Conservation (phyloP, 2,797 vertebrate genomes). For the Ptychobarbus kaznakovi region DNA sequence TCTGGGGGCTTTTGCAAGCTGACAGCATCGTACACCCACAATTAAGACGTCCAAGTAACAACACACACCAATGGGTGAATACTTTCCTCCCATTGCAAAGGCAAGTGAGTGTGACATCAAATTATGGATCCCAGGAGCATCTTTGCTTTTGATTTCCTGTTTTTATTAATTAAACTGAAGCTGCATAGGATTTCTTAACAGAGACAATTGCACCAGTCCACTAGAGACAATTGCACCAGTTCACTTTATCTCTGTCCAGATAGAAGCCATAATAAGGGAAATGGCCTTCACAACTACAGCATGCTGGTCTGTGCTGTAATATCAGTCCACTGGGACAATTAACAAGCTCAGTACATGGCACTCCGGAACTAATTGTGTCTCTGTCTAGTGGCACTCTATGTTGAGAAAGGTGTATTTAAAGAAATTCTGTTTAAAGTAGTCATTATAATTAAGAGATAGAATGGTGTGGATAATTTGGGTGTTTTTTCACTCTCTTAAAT, state of each 20-base stretch:
- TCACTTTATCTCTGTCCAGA: constrained; percentile 31
- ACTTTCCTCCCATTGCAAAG: background rate
- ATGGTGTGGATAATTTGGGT: background rate
- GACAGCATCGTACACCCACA: constrained; percentile 65
- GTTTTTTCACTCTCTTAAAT: background rate
- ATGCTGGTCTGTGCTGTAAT: constrained; percentile 19
- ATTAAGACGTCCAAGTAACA: constrained; percentile 65
- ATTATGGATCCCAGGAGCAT: constrained; percentile 9
- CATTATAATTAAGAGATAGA: background rate
- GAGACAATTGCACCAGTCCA: background rate
- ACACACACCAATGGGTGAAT: background rate
- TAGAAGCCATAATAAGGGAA: constrained; percentile 13
- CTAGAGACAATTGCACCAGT: background rate
- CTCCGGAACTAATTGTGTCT: background rate
- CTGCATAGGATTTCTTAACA: background rate
- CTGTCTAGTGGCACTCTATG: background rate
- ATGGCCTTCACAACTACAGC: background rate
- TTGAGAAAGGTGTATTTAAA: background rate
- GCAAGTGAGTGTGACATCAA: background rate
- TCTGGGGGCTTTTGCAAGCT: constrained; percentile 69
- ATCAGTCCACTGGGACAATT: constrained; percentile 21
- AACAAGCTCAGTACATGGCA: background rate
- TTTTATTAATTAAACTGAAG: constrained; percentile 65
- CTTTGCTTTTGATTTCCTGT: constrained; percentile 40
- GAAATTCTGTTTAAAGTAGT: background rate